Percentiles rank a stretch among this genome's conserved stretches.
phyloP scores from a whole-genome alignment of 2,888 invertebrate species.

The Tridacna gigas region DNA sequence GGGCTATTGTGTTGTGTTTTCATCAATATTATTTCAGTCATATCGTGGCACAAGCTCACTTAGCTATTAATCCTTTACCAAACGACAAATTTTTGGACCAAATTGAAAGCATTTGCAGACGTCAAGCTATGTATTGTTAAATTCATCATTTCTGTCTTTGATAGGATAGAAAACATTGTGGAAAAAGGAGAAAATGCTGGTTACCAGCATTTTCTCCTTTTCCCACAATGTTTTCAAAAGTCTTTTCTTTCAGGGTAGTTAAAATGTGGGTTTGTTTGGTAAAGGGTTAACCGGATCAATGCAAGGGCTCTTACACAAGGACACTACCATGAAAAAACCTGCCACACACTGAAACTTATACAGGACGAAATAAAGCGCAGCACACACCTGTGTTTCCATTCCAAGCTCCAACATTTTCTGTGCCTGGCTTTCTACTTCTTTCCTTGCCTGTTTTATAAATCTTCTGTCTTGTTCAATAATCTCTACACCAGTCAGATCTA shows the following conservation, averaged over 20 bases:
- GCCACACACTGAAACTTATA: no score
- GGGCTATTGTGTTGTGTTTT: no score
- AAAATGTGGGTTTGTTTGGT: background rate
- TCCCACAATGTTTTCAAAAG: conserved; percentile 1
- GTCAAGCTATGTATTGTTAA: no score
- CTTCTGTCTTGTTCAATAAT: conserved; percentile 91
- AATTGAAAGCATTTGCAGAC: no score
- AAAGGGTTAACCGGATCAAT: background rate
- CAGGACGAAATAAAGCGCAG: background rate
- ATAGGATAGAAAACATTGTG: conserved; percentile 5
- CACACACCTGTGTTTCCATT: conserved; percentile 88
- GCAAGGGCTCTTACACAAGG: background rate
- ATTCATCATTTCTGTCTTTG: no score
- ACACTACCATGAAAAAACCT: no score
- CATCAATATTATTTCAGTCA: no score
- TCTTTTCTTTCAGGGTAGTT: no score
- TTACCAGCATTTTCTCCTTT: conserved; percentile 1
- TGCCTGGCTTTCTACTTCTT: conserved; percentile 92
- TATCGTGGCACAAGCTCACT: no score
- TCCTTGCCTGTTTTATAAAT: conserved; percentile 88
- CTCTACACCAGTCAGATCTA: conserved; percentile 92
- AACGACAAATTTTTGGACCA: no score
- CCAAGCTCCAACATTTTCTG: conserved; percentile 93
- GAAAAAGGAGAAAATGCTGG: conserved; percentile 2
- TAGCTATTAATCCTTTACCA: no score